Conservation (phyloP, 2,797 vertebrate genomes). For the Tokudaia tokunoshimensis region DNA sequence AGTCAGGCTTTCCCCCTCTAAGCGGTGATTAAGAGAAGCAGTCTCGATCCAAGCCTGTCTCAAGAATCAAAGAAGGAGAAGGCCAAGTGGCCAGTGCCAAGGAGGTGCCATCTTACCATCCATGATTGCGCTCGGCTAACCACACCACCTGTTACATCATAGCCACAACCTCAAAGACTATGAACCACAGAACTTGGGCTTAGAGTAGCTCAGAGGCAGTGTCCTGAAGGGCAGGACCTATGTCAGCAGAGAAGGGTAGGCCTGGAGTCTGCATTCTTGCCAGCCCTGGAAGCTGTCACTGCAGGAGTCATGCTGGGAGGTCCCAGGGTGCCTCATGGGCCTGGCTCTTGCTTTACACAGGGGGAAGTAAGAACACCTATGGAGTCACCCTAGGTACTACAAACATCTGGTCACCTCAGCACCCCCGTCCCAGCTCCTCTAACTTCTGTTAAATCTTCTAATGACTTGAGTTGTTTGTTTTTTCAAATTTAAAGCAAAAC, state of each 20-base stretch:
- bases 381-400: neutral
- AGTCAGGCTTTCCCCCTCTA: neutral
- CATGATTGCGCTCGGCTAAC: fast-evolving
- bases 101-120: neutral
- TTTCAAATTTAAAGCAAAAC: neutral
- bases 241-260: fast-evolving
- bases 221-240: neutral
- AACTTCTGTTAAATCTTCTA: neutral
- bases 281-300: fast-evolving
- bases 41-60: neutral
- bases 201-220: neutral
- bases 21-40: neutral
- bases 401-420: fast-evolving
- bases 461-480: neutral
- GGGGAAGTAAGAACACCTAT: too few species aligned
- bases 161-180: neutral
- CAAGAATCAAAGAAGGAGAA: neutral
- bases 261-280: too few species aligned
- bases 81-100: fast-evolving
- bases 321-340: neutral
- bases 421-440: fast-evolving
- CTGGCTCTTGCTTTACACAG: neutral
- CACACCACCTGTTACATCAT: neutral
- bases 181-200: neutral
- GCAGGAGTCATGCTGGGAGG: neutral